Conservation (phyloP, 2,797 vertebrate genomes). For the Peromyscus melanophrys region DNA sequence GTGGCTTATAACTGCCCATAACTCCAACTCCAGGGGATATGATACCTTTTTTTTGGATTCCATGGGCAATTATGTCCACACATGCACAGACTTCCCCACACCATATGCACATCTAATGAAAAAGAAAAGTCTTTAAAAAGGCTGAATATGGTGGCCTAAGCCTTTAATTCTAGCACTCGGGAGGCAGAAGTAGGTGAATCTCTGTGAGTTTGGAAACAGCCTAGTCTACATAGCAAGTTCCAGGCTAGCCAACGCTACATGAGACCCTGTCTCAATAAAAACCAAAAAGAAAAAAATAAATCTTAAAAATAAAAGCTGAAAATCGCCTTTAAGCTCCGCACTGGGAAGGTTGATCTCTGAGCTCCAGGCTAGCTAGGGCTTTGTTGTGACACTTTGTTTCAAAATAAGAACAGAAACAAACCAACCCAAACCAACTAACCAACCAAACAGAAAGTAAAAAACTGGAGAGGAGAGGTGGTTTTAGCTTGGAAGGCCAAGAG, state of each 20-base stretch:
- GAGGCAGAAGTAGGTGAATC: not conserved
- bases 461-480: not conserved
- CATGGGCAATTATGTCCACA: not conserved
- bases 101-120: not conserved
- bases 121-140: not conserved
- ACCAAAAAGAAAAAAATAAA: not conserved
- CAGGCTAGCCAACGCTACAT: not conserved
- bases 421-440: not conserved
- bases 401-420: not conserved
- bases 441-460: not conserved
- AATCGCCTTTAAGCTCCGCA: not conserved
- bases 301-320: not conserved
- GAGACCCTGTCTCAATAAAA: not conserved
- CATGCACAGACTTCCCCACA: not conserved
- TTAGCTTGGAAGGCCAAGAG: not conserved
- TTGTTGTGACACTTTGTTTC: not conserved
- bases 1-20: not conserved
- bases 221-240: not conserved
- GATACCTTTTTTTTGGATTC: not conserved
- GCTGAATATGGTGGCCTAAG: not conserved
- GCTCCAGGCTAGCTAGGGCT: too few relatives aligned
- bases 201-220: not conserved
- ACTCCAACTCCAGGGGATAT: not conserved
- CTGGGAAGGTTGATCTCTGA: too few relatives aligned
- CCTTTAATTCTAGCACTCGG: not conserved